Evolutionary conservation across 2,888 invertebrate genomes (phyloP), one percentile per base, ranked within the genome.

Genomic region (Eupithecia subumbrata): DNA sequence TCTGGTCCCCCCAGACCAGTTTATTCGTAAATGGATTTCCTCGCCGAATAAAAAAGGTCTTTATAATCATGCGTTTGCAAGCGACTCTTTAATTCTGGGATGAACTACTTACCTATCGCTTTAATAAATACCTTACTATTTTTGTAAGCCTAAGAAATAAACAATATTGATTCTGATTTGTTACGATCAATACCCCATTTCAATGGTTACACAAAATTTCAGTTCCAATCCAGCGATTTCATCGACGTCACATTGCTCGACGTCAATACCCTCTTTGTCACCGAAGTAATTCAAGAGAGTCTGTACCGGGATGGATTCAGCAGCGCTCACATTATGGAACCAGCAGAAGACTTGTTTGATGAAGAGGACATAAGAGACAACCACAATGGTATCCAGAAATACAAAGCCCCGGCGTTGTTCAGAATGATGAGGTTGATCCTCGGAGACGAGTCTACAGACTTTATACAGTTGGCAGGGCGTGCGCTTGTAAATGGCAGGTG

Each of bases 241-340:
- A 66, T 70, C 9, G 89, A 90, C 66, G 77, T 84, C 0, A 83
- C 86, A 5, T 80, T 89, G 4, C 74, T 94, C 0, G 94, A 95
- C 63, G 83, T 90, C 18, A 85, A 93, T 52, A 88, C 92, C 0
- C 79, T 94, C 68, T 94, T 94, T 68, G 87, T 90, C 12, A 86
- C 90, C 2, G 94, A 95, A 25, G 80, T 94, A 0, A 89, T 94
- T 16, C 94, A 93, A 86, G 94, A 94, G 72, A 89, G 91, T 78
- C 81, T 95, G 11, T 84, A 89, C 0, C 83, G 82, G 5, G 95
- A 95, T 75, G 86, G 87, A 0, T 92, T 90, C 67, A 9, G 73
- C 0, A 81, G 75, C 48, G 80, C 89, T 0, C 77, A 77, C 16
- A 76, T 86, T 1, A 76, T 95, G 5, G 85, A 91, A 72, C 81